Base-by-base conservation (phyloP, 2,113 vertebrate species). In the Trematomus loennbergii region DNA sequence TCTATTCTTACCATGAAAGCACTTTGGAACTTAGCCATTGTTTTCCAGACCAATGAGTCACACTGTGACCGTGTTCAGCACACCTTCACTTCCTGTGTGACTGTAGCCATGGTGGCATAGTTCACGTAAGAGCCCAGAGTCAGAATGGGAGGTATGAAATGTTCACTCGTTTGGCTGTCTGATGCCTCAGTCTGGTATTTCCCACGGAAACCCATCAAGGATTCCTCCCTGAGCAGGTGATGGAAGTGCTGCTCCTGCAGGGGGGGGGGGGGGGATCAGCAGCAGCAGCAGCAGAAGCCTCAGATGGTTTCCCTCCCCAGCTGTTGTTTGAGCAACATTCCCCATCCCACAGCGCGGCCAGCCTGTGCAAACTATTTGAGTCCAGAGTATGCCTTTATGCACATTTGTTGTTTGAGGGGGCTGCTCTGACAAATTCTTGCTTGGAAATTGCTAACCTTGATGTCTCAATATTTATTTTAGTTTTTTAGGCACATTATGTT, bases 221-320 rank as follows among this genome's bases (percentile, higher is more conserved):
- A 89, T 93, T 93, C 90, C 89, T 91, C 85, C 68, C 78, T 40
- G 62, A 94, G 94, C 94, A 95, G 94, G 94, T 95, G 94, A 95
- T 91, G 77, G 91, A 87, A 85, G 90, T 76, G 75, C 29, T 72
- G 78, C 76, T 92, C 75, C 76, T 60, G 36, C 12, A 9, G 48
- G 62, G 59, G 22, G 62, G 20, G 76, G 29, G 73, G 71, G 43
- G 66, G 49, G 84, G 77, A 79, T 75, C 75, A 79, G 81, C 76
- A 84, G 69, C 69, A 63, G 75, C 75, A 79, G 81, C 76, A 84
- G 69, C 69, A 63, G 75, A 67, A 80, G 86, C 67, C 86, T 93
- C 88, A 84, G 75, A 92, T 94, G 84, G 72, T 91, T 85, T 90
- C 88, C 79, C 76, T 81, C 59, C 86, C 88, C 94, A 94, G 90